These are phyloP conservation scores for Drosophila fungiperda DNA, from an alignment of 2,888 invertebrate genomes.

Conservation along the genomic window DNA sequence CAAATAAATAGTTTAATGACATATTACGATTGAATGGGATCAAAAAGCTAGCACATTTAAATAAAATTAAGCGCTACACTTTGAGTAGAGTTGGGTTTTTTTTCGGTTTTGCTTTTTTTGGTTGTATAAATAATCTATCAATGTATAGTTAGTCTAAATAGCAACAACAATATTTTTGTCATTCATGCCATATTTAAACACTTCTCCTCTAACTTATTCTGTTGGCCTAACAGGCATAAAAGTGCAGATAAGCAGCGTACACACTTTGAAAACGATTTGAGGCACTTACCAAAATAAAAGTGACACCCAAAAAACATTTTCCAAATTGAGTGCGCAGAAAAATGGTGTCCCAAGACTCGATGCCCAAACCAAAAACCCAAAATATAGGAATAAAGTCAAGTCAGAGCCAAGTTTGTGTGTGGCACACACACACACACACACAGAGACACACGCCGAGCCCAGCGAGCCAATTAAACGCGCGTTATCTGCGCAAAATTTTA, in stretches of 20 bases:
- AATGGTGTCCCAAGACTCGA: constrained; percentile 5
- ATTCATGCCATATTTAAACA: neutral
- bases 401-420: constrained; percentile 47
- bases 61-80: neutral
- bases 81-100: neutral
- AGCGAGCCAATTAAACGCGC: constrained; percentile 81
- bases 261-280: constrained; percentile 69
- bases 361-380: neutral
- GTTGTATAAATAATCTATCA: neutral
- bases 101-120: too few relatives aligned
- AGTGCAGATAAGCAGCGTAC: constrained; percentile 63
- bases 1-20: constrained; percentile 47
- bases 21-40: constrained; percentile 3
- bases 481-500: constrained; percentile 83
- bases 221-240: constrained; percentile 22
- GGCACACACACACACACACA: constrained; percentile 45
- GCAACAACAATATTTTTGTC: neutral
- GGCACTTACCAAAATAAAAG: constrained; percentile 58
- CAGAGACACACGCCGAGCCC: constrained; percentile 16
- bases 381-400: constrained; percentile 31
- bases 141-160: neutral
- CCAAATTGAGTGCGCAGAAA: constrained; percentile 63
- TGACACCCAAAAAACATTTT: constrained; percentile 37
- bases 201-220: neutral
- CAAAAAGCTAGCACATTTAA: neutral